phyloP scores from a whole-genome alignment of 1,140 invertebrate species.

The Drosophila nikananu region DNA sequence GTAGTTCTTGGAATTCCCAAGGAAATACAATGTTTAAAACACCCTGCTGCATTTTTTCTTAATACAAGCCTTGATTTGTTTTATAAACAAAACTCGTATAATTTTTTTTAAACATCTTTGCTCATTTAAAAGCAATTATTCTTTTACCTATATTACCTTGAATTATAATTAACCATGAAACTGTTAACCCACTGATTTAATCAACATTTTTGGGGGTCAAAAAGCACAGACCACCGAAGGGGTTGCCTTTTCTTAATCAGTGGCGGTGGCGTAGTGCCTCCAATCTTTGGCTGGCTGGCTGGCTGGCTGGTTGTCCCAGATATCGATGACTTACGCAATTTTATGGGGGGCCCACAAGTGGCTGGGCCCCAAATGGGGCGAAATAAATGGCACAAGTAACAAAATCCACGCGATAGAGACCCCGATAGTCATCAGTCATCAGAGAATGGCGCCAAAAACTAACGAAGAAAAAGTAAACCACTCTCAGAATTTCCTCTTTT shows the following conservation, averaged over 20 bases:
- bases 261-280: constrained; percentile 2
- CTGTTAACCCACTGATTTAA: background rate
- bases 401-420: constrained; percentile 26
- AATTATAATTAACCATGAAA: background rate
- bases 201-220: constrained; percentile 10
- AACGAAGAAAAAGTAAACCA: too few relatives aligned
- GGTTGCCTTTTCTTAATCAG: constrained; percentile 5
- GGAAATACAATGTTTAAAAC: too few relatives aligned
- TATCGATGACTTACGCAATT: constrained; percentile 37
- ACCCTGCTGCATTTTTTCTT: too few relatives aligned
- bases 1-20: too few relatives aligned
- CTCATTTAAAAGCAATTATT: background rate
- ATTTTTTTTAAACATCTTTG: background rate
- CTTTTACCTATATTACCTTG: background rate
- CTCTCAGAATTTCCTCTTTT: too few relatives aligned
- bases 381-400: constrained; percentile 9
- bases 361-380: constrained; percentile 15
- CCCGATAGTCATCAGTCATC: constrained; percentile 19
- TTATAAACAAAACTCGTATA: too few relatives aligned
- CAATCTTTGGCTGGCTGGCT: constrained; percentile 17
- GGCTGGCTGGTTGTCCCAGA: background rate
- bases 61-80: too few relatives aligned
- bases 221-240: background rate
- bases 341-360: constrained; percentile 27
- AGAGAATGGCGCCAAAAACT: constrained; percentile 13